phyloP scores from a whole-genome alignment of 2,888 invertebrate genomes.

The Callimorpha dominula region DNA sequence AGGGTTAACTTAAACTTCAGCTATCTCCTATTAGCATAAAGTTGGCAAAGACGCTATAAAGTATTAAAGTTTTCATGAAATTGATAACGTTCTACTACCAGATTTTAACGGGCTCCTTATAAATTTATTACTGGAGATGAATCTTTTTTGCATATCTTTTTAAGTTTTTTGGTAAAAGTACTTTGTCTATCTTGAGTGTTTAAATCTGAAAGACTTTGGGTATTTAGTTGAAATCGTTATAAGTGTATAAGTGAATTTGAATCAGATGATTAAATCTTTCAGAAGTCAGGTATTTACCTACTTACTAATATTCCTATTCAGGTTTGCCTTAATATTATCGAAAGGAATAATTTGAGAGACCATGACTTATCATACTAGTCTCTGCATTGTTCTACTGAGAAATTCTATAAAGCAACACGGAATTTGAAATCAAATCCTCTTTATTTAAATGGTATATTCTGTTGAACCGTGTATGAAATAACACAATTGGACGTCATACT shows the following conservation, averaged over 20 bases:
- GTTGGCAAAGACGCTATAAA: conserved; percentile 71
- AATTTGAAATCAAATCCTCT: no score
- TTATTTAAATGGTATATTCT: no score
- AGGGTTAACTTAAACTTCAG: conserved; percentile 72
- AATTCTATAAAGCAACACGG: no score
- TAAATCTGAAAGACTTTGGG: neutral
- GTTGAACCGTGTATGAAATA: no score
- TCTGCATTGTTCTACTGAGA: no score
- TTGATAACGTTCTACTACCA: conserved; percentile 73
- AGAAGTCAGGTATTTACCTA: no score
- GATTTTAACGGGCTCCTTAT: conserved; percentile 72
- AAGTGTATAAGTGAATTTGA: neutral
- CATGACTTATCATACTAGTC: no score
- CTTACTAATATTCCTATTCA: no score
- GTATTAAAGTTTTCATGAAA: conserved; percentile 76
- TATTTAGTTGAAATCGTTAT: neutral
- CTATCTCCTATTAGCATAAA: conserved; percentile 83
- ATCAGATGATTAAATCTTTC: neutral
- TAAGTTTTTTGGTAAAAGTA: conserved; percentile 41
- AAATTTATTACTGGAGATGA: conserved; percentile 67
- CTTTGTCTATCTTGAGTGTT: conserved; percentile 6
- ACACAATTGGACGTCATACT: no score
- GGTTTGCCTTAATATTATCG: no score
- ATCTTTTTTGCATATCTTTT: conserved; percentile 61
- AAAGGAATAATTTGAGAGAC: no score